phyloP scores from a whole-genome alignment of 1,140 invertebrate genomes.

The Frieseomelitta varia region DNA sequence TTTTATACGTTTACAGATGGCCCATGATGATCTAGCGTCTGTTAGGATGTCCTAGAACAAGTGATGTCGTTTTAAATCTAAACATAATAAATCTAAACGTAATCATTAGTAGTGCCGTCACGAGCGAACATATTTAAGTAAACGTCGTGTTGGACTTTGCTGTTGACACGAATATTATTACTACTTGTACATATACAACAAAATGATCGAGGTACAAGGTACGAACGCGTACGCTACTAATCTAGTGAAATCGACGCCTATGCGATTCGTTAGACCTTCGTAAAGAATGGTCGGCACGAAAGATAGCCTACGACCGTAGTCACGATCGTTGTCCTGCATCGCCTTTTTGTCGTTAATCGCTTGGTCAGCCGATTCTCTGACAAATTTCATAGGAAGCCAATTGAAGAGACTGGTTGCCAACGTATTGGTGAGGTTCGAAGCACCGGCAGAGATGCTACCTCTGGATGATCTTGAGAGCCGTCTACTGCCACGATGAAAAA shows the following conservation, averaged over 20 bases:
- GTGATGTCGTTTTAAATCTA: slow-evolving; percentile 30
- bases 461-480: slow-evolving; percentile 49
- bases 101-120: slow-evolving; percentile 14
- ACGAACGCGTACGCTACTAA: slow-evolving; percentile 73
- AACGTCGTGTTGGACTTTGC: too few relatives aligned
- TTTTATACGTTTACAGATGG: slow-evolving; percentile 32
- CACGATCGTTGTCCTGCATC: slow-evolving; percentile 46
- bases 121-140: not conserved
- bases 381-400: slow-evolving; percentile 1
- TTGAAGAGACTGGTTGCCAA: not conserved
- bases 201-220: slow-evolving; percentile 72
- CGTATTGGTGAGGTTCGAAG: not conserved
- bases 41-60: slow-evolving; percentile 54
- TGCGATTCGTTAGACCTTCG: slow-evolving; percentile 67
- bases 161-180: slow-evolving; percentile 36
- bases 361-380: not conserved
- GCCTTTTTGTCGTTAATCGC: slow-evolving; percentile 46
- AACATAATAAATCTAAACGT: slow-evolving; percentile 23
- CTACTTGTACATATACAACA: slow-evolving; percentile 72
- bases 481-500: slow-evolving; percentile 58
- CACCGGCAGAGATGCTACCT: not conserved
- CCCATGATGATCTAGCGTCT: slow-evolving; percentile 43
- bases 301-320: slow-evolving; percentile 66
- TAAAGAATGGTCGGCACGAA: slow-evolving; percentile 72
- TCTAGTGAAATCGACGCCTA: slow-evolving; percentile 72